Evolutionary conservation across 2,888 invertebrate species (phyloP).

Genomic region (Stenolophus ochropezus): DNA sequence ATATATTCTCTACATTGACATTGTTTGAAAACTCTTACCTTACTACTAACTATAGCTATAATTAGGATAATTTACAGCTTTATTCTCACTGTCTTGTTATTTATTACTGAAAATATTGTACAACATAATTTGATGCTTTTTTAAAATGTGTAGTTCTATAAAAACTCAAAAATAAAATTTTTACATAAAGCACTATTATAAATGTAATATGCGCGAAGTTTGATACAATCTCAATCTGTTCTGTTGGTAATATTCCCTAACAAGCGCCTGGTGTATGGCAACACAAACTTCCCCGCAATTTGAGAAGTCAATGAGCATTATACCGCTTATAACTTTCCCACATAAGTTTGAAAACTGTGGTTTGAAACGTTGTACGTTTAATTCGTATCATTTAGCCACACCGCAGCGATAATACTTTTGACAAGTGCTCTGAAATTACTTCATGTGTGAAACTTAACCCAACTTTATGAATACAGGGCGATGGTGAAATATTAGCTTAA

Average conservation of each 20-base stretch:
- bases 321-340: not conserved
- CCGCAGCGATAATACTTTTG: not conserved
- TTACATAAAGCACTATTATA: not conserved
- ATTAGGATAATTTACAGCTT: no score
- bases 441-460: not conserved
- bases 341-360: not conserved
- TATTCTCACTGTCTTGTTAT: no score
- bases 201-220: not conserved
- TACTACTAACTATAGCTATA: no score
- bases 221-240: not conserved
- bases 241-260: not conserved
- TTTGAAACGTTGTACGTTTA: not conserved
- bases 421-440: not conserved
- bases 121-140: no score
- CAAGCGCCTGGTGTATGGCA: not conserved
- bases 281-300: not conserved
- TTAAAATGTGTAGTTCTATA: no score
- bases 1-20: no score
- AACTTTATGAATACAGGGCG: not conserved
- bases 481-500: not conserved
- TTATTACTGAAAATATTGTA: no score
- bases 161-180: not conserved
- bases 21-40: no score
- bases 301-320: conserved; percentile 10
- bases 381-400: not conserved